These are phyloP conservation scores for Drosophila eohydei DNA, from an alignment of 2,888 invertebrate species.

Conservation along the genomic window DNA sequence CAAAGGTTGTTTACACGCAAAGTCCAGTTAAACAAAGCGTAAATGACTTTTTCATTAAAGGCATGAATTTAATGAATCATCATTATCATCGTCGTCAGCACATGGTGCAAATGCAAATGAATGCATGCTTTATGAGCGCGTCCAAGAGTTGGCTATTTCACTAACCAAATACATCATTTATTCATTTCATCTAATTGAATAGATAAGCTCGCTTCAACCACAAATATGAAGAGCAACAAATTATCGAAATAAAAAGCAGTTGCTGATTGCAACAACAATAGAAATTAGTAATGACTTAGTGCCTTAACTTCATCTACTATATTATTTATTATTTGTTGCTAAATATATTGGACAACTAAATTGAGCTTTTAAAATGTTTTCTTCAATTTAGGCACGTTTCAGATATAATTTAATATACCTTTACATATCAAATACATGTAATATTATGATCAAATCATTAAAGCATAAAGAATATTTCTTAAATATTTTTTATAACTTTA, in stretches of 20 bases:
- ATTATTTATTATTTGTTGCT: too few relatives aligned
- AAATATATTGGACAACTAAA: too few relatives aligned
- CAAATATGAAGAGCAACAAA: slow-evolving; percentile 1
- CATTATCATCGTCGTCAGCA: slow-evolving; percentile 10
- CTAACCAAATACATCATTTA: slow-evolving; percentile 45
- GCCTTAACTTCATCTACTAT: too few relatives aligned
- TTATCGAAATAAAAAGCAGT: background rate
- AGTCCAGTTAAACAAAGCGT: slow-evolving; percentile 38
- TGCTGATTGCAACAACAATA: background rate
- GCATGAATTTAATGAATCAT: slow-evolving; percentile 50
- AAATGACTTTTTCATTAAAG: slow-evolving; percentile 52
- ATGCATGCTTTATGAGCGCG: slow-evolving; percentile 42
- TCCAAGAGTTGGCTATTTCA: slow-evolving; percentile 28
- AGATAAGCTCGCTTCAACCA: slow-evolving; percentile 1
- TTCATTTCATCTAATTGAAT: slow-evolving; percentile 41
- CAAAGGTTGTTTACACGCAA: slow-evolving; percentile 73
- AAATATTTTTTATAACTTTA: too few relatives aligned
- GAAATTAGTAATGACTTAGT: too few relatives aligned
- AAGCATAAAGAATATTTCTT: too few relatives aligned
- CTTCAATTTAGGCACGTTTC: too few relatives aligned
- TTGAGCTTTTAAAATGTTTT: too few relatives aligned
- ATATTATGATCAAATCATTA: too few relatives aligned
- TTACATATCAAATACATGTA: too few relatives aligned
- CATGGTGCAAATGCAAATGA: slow-evolving; percentile 52
- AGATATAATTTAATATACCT: too few relatives aligned